phyloP scores from a whole-genome alignment of 2,113 vertebrate genomes.

The Aviceda subcristata region DNA sequence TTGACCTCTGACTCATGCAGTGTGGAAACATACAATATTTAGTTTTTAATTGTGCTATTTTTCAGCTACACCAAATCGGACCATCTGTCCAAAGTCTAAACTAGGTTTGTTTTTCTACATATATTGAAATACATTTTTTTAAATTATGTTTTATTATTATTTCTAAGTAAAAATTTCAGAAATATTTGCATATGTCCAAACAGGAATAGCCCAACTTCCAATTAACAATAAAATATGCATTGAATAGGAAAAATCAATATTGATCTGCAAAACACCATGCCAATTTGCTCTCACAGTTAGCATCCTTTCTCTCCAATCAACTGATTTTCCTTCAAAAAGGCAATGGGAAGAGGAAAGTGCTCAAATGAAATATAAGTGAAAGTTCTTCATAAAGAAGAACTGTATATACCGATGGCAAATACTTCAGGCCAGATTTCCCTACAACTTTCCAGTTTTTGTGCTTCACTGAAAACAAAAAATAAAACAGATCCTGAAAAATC shows the following conservation, averaged over 20 bases:
- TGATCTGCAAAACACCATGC: conserved; percentile 1
- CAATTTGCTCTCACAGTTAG: not conserved
- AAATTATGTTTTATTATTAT: conserved; percentile 43
- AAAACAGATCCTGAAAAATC: conserved; percentile 37
- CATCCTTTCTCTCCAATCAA: not conserved
- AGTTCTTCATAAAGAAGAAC: not conserved
- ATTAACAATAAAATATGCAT: conserved; percentile 18
- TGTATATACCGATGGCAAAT: not conserved
- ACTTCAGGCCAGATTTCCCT: conserved; percentile 25
- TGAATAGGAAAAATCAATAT: conserved; percentile 13
- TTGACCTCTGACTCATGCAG: conserved; percentile 78
- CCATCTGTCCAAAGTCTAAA: conserved; percentile 57
- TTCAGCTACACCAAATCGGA: conserved; percentile 38
- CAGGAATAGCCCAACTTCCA: not conserved
- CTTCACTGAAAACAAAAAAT: conserved; percentile 36
- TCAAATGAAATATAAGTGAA: not conserved
- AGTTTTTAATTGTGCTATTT: conserved; percentile 59
- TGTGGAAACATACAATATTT: conserved; percentile 80
- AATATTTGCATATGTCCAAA: conserved; percentile 27
- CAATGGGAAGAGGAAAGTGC: not conserved
- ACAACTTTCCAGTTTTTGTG: conserved; percentile 9
- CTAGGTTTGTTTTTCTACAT: conserved; percentile 55
- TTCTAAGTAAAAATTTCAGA: conserved; percentile 14
- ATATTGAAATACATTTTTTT: conserved; percentile 9
- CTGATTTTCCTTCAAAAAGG: not conserved